phyloP scores from a whole-genome alignment of 2,113 vertebrate species.

The Plectropomus leopardus region DNA sequence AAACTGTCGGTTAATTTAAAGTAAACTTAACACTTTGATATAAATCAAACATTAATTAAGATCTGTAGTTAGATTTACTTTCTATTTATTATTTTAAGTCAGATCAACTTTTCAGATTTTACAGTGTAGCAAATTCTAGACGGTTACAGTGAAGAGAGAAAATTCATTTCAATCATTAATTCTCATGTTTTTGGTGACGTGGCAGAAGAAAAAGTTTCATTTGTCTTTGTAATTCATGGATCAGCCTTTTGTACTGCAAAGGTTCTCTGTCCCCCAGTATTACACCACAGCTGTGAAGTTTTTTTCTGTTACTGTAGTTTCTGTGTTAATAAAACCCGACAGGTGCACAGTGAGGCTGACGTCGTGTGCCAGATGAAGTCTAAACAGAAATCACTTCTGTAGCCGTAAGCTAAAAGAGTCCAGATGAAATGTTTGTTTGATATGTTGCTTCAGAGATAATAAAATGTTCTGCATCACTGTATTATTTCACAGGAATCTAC shows the following conservation, averaged over 20 bases:
- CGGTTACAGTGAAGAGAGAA: conserved; percentile 38
- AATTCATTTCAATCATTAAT: conserved; percentile 13
- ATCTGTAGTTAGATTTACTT: no score
- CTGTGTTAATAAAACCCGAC: conserved; percentile 32
- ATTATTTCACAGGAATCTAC: neutral
- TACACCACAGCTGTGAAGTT: conserved; percentile 40
- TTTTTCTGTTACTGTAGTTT: conserved; percentile 3
- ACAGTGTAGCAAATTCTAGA: no score
- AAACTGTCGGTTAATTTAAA: no score
- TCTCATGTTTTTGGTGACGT: conserved; percentile 34
- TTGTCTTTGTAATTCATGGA: conserved; percentile 33
- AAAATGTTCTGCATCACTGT: neutral
- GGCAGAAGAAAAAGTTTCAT: conserved; percentile 36
- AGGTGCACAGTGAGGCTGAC: neutral
- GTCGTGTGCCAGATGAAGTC: neutral
- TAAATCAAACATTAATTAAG: no score
- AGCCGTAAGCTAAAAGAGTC: neutral
- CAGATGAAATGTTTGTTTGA: neutral
- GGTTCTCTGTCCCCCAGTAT: conserved; percentile 19
- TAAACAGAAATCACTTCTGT: neutral
- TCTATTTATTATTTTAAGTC: no score
- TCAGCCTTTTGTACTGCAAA: conserved; percentile 40
- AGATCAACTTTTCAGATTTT: no score
- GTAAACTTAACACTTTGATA: no score
- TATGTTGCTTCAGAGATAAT: neutral